Evolutionary conservation across 2,888 invertebrate species (phyloP).

Genomic region (Lepidocyrtinus sp.): DNA sequence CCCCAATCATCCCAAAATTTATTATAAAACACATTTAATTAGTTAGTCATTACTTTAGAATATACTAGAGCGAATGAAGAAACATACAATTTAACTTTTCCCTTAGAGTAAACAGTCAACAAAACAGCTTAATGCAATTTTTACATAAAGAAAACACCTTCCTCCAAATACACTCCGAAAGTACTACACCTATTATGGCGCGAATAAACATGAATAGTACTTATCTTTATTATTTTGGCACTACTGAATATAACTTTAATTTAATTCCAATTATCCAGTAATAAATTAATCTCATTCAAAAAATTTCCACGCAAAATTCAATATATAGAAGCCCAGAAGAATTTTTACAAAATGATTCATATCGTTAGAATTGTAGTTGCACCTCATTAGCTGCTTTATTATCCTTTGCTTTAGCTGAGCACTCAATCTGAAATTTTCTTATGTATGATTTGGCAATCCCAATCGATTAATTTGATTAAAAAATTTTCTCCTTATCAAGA

Average conservation of each 20-base stretch:
- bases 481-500: too few species aligned
- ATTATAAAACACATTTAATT: slow-evolving; percentile 9
- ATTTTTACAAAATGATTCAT: neutral
- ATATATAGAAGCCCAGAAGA: neutral
- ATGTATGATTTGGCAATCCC: neutral
- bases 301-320: neutral
- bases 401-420: slow-evolving; percentile 23
- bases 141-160: neutral
- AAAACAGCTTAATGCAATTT: neutral
- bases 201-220: too few species aligned
- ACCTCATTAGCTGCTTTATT: slow-evolving; percentile 10
- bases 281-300: neutral
- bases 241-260: slow-evolving; percentile 35
- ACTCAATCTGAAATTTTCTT: slow-evolving; percentile 20
- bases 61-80: slow-evolving; percentile 2
- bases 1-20: slow-evolving; percentile 4
- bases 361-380: neutral
- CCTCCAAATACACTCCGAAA: neutral
- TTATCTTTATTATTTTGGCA: slow-evolving; percentile 54
- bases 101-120: slow-evolving; percentile 3
- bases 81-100: neutral
- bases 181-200: slow-evolving; percentile 9
- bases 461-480: too few species aligned
- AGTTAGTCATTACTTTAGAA: neutral
- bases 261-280: neutral